Conservation (phyloP, 2,888 invertebrate genomes). For the Noctua janthina region DNA sequence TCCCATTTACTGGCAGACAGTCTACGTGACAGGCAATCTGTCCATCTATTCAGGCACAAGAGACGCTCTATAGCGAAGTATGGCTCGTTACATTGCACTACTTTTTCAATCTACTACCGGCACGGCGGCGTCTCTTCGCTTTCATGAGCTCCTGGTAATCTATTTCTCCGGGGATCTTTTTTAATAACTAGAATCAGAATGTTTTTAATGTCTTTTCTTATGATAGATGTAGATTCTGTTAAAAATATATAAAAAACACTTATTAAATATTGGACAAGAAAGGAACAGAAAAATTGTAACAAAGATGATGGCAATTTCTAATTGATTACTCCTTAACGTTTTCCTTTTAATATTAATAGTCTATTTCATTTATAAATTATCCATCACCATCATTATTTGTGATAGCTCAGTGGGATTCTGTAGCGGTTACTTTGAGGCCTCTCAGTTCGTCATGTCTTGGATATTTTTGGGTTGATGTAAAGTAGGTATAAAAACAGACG, state of each 20-base stretch:
- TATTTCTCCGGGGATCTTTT: slow-evolving; percentile 27
- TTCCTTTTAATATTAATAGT: not conserved
- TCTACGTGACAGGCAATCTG: slow-evolving; percentile 57
- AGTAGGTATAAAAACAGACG: slow-evolving; percentile 15
- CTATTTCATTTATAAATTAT: not conserved
- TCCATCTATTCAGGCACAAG: slow-evolving; percentile 52
- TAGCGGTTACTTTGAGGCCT: not conserved
- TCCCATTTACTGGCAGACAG: slow-evolving; percentile 23
- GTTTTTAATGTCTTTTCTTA: not conserved
- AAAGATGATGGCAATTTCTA: not conserved
- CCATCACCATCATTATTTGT: not conserved
- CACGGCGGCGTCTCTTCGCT: slow-evolving; percentile 5
- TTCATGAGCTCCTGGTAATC: slow-evolving; percentile 50
- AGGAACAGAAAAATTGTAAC: not conserved
- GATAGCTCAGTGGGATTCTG: not conserved
- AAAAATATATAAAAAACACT: not conserved
- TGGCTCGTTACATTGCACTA: slow-evolving; percentile 40
- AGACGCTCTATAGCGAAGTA: slow-evolving; percentile 28
- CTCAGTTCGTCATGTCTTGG: not conserved
- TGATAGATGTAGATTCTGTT: not conserved
- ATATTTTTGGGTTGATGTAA: slow-evolving; percentile 23
- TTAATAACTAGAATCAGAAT: slow-evolving; percentile 1
- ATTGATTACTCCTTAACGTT: not conserved
- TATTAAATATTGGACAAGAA: not conserved
- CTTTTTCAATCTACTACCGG: slow-evolving; percentile 51